Evolutionary conservation across 1,140 invertebrate genomes (phyloP), one percentile per base, ranked within the genome.

Genomic region (Drosophila ananassae): DNA sequence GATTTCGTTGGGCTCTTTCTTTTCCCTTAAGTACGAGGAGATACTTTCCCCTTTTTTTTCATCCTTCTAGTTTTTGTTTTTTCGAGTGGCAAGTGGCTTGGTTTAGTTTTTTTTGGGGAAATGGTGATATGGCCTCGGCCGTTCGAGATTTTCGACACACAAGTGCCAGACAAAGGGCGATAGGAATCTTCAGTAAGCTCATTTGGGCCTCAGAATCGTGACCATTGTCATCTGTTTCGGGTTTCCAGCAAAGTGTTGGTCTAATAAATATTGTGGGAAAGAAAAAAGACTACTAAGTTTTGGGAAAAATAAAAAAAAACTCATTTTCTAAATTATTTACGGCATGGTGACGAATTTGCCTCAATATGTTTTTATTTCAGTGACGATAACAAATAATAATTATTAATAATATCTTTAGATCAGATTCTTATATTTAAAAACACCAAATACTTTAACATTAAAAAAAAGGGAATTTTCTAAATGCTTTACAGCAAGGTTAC

Each of bases 81-180:
- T 47, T 47, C 10, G 21, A 6, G 21, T 44, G 69, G 54, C 71
- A 75, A 75, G 72, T 75, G 72, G 60, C 48, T 74, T 74, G 71
- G 72, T 53, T 57, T 69, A 41, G 41, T 69, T 69, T 57, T 28
- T 24, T 25, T 12, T 22, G n/a, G 6, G 22, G 57, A 61, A 64
- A 64, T 34, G 51, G 41, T 53, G 28, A 53, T 37, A 47, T 47
- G 44, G 44, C 41, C 62, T 69, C 55, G 68, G 73, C 57, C 54
- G 25, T 28, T 28, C 25, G 25, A 28, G 25, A 28, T 28, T 56
- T 74, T 74, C 69, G 51, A 63, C 72, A 74, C 47, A 64, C 41
- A 74, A 74, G 56, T 64, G 72, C 60, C 41, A 75, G 72, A 75
- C 72, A 75, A 75, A 53, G 32, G 13, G 5, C 9, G 67, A 71